Evolutionary conservation across 2,888 invertebrate species (phyloP).

Genomic region (Mesopsocus fuscifrons): DNA sequence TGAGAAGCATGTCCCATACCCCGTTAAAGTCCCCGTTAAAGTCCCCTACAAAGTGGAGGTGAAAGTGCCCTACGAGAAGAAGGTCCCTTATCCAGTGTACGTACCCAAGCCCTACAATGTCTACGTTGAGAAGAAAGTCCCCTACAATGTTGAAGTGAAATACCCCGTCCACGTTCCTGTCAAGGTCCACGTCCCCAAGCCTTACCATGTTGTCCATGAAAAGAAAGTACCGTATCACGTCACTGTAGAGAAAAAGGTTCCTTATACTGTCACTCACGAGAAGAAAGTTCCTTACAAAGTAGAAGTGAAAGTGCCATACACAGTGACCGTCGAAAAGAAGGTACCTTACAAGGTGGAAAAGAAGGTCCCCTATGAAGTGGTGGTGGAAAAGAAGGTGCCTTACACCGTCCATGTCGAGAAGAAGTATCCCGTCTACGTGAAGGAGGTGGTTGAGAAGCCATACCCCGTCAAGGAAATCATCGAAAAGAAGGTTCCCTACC

Average conservation of each 20-base stretch:
- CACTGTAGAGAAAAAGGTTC: not conserved
- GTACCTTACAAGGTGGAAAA: conserved; percentile 4
- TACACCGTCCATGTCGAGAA: not conserved
- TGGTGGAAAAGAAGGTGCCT: not conserved
- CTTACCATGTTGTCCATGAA: not conserved
- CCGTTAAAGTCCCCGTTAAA: conserved; percentile 17
- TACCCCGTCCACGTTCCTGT: not conserved
- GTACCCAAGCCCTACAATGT: conserved; percentile 20
- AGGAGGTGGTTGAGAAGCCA: not conserved
- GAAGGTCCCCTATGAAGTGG: not conserved
- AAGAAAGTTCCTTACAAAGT: not conserved
- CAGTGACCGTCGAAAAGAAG: conserved; percentile 1
- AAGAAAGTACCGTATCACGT: conserved; percentile 6
- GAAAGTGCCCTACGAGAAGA: conserved; percentile 19
- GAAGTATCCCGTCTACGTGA: not conserved
- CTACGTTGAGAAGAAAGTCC: conserved; percentile 19
- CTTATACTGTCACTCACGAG: not conserved
- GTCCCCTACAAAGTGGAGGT: conserved; percentile 20
- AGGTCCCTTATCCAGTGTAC: conserved; percentile 19
- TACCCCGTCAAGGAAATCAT: not conserved
- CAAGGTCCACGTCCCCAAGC: conserved; percentile 2
- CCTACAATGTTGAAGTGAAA: conserved; percentile 12
- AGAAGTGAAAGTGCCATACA: conserved; percentile 4
- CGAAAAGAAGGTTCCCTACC: conserved; percentile 28
- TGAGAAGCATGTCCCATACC: conserved; percentile 18